A percentile compares a stretch with the other conserved stretches of the same genome.
Evolutionary conservation across 2,113 vertebrate genomes (phyloP).

Genomic region (Megaceryle torquata): DNA sequence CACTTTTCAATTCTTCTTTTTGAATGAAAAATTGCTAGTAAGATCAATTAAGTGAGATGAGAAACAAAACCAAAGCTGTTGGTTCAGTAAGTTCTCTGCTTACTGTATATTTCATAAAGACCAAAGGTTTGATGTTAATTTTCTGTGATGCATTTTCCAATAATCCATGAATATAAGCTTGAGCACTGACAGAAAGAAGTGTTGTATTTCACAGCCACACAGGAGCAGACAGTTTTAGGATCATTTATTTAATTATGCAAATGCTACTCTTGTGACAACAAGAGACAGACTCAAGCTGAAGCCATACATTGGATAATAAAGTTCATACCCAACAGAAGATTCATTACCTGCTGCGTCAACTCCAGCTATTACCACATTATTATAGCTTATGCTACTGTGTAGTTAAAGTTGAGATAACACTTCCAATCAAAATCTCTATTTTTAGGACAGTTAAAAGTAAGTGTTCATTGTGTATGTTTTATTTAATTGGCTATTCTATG

Average conservation of each 20-base stretch:
- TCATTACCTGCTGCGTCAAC: slow-evolving; percentile 50
- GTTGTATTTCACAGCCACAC: slow-evolving; percentile 65
- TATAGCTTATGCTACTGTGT: neutral
- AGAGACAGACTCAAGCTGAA: slow-evolving; percentile 61
- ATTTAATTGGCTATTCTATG: slow-evolving; percentile 23
- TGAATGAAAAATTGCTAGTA: slow-evolving; percentile 38
- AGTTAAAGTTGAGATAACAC: slow-evolving; percentile 36
- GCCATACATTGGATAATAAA: slow-evolving; percentile 56
- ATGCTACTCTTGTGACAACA: slow-evolving; percentile 68
- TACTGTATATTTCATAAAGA: slow-evolving; percentile 39
- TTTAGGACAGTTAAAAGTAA: slow-evolving; percentile 33
- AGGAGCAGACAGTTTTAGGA: slow-evolving; percentile 63
- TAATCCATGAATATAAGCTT: slow-evolving; percentile 41
- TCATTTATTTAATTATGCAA: slow-evolving; percentile 76
- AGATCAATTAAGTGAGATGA: slow-evolving; percentile 56
- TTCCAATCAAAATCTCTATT: slow-evolving; percentile 31
- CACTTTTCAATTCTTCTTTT: slow-evolving; percentile 8
- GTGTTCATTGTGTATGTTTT: neutral
- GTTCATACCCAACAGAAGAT: slow-evolving; percentile 52
- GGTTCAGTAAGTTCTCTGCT: slow-evolving; percentile 24
- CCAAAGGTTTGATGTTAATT: slow-evolving; percentile 53
- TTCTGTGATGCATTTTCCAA: slow-evolving; percentile 39
- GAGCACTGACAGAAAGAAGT: slow-evolving; percentile 58
- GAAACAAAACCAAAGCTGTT: slow-evolving; percentile 53
- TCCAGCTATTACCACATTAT: slow-evolving; percentile 21